Evolutionary conservation across 2,888 invertebrate genomes (phyloP).

Genomic region (Sthenelais limicola): DNA sequence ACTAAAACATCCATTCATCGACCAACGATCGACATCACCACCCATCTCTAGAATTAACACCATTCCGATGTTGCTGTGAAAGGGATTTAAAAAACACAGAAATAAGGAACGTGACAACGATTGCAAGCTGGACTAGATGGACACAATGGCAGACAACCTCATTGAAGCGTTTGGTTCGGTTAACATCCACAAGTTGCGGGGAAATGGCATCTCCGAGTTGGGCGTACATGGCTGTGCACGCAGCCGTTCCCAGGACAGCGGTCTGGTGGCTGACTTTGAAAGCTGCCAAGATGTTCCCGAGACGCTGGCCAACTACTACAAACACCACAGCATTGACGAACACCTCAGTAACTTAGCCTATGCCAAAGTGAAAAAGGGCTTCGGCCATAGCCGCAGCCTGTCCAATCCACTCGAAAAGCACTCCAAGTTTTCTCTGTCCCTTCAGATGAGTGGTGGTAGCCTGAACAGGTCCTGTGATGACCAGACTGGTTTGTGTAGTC

Average conservation of each 20-base stretch:
- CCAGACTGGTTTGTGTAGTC: background rate
- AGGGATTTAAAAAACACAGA: too few species aligned
- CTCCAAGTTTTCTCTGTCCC: conserved; percentile 23
- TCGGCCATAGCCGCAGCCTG: conserved; percentile 22
- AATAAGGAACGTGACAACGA: too few species aligned
- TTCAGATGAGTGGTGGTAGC: background rate
- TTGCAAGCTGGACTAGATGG: too few species aligned
- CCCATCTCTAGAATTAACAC: too few species aligned
- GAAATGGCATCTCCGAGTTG: conserved; percentile 6
- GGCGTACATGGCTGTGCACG: conserved; percentile 32
- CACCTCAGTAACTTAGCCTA: background rate
- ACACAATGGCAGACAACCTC: conserved; percentile 15
- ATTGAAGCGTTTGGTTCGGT: conserved; percentile 6
- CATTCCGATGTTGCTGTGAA: too few species aligned
- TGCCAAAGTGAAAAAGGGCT: background rate
- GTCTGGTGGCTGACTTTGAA: conserved; percentile 40
- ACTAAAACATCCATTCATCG: too few species aligned
- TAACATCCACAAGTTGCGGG: conserved; percentile 23
- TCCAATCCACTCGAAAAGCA: conserved; percentile 26
- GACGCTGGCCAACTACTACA: conserved; percentile 4
- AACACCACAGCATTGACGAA: conserved; percentile 20
- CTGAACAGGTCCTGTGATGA: conserved; percentile 25
- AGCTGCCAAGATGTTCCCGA: conserved; percentile 31
- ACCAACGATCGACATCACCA: too few species aligned
- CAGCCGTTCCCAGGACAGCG: conserved; percentile 28